Evolutionary conservation across 2,888 invertebrate genomes (phyloP).

Genomic region (Drosophila suboccidentalis): DNA sequence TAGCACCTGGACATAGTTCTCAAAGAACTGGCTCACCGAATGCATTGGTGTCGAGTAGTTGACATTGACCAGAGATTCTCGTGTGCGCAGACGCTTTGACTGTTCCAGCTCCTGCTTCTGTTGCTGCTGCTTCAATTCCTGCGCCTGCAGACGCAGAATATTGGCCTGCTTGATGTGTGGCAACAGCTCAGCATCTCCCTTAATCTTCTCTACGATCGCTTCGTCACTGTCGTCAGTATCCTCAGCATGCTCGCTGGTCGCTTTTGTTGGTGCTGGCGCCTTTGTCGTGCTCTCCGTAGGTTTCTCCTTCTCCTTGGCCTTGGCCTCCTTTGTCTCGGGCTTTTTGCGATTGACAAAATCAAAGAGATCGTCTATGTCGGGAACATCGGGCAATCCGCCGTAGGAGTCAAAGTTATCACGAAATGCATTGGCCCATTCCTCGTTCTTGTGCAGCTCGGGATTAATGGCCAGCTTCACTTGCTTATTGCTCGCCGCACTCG

Average conservation of each 20-base stretch:
- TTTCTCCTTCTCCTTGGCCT: constrained; percentile 29
- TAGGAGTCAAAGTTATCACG: constrained; percentile 84
- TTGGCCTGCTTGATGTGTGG: constrained; percentile 70
- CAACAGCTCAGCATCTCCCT: constrained; percentile 84
- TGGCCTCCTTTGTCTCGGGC: constrained; percentile 36
- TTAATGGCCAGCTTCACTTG: constrained; percentile 79
- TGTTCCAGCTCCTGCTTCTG: constrained; percentile 33
- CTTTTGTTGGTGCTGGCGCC: constrained; percentile 36
- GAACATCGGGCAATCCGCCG: constrained; percentile 83
- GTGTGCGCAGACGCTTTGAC: constrained; percentile 44
- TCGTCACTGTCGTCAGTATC: constrained; percentile 58
- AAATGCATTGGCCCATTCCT: constrained; percentile 84
- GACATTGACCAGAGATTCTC: constrained; percentile 73
- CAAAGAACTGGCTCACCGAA: constrained; percentile 74
- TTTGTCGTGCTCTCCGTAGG: constrained; percentile 27
- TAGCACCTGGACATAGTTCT: constrained; percentile 74
- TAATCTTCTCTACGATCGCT: constrained; percentile 80
- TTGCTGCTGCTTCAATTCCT: constrained; percentile 31
- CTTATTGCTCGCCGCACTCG: constrained; percentile 37
- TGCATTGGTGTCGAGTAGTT: constrained; percentile 80
- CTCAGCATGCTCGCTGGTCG: constrained; percentile 43
- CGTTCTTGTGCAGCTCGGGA: constrained; percentile 80
- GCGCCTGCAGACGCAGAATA: constrained; percentile 68
- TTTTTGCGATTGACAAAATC: constrained; percentile 83
- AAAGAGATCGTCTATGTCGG: constrained; percentile 84